A percentile compares a stretch with the other conserved stretches of the same genome.
These are phyloP conservation scores for Cynopterus brachyotis DNA, from an alignment of 2,113 vertebrate species.

Conservation along the genomic window DNA sequence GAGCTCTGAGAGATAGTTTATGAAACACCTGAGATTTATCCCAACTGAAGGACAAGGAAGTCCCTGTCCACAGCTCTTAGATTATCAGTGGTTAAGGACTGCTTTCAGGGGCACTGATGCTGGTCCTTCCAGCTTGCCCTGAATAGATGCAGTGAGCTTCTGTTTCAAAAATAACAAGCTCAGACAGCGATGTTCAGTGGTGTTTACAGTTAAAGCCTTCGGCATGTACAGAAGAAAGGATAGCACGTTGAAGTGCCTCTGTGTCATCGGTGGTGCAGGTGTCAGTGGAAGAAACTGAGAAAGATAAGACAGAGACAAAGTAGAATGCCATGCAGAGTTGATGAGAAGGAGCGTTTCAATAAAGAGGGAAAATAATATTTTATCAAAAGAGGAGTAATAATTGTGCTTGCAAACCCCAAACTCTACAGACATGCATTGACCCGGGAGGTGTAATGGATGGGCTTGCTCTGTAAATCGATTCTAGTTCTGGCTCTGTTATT, in stretches of 20 bases:
- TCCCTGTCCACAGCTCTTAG: not conserved
- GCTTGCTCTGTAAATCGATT: not conserved
- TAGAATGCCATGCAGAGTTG: not conserved
- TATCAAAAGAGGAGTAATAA: not conserved
- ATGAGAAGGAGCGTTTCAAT: not conserved
- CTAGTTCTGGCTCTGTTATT: not conserved
- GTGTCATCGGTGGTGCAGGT: not conserved
- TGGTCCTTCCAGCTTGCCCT: not conserved
- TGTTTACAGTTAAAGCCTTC: not conserved
- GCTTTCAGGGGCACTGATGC: rapidly evolving
- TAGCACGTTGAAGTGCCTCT: not conserved
- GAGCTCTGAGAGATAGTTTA: not conserved
- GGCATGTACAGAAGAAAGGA: not conserved
- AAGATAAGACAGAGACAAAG: not conserved
- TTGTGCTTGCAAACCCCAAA: not conserved
- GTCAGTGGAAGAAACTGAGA: not conserved
- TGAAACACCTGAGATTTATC: not conserved
- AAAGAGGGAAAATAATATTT: not conserved
- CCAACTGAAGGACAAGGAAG: not conserved
- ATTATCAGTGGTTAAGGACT: not conserved
- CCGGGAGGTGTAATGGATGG: not conserved
- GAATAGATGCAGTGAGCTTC: not conserved
- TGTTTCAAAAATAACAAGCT: not conserved
- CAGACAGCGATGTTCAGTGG: not conserved
- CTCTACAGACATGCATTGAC: not conserved